Conservation (phyloP, 2,888 invertebrate species). For the Pandemis cinnamomeana region DNA sequence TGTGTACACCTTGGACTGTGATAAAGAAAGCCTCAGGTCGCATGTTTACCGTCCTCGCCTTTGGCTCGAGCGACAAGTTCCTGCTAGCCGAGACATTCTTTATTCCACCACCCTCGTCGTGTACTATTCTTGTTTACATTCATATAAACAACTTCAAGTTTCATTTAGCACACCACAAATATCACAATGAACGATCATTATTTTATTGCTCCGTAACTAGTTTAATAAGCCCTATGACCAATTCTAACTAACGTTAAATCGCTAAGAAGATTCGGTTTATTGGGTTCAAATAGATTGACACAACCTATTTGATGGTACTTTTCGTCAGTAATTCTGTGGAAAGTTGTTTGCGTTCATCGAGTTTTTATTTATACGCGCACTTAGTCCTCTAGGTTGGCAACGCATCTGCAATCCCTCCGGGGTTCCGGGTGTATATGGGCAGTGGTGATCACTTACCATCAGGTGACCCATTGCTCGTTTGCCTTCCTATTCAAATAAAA, state of each 20-base stretch:
- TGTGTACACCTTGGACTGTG: too few relatives aligned
- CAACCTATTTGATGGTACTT: constrained; percentile 27
- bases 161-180: not conserved
- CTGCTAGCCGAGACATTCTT: too few relatives aligned
- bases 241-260: constrained; percentile 46
- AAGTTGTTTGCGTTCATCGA: not conserved
- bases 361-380: not conserved
- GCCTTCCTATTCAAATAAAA: too few relatives aligned
- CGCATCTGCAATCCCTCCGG: too few relatives aligned
- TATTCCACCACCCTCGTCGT: too few relatives aligned
- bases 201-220: constrained; percentile 21
- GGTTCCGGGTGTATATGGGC: too few relatives aligned
- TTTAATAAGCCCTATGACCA: constrained; percentile 34
- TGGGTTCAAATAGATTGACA: constrained; percentile 51
- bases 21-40: too few relatives aligned
- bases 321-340: constrained; percentile 7
- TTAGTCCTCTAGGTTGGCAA: too few relatives aligned
- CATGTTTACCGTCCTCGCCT: too few relatives aligned
- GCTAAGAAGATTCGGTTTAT: constrained; percentile 46
- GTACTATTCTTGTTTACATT: not conserved
- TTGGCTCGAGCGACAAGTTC: too few relatives aligned
- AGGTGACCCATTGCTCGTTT: too few relatives aligned
- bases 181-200: constrained; percentile 9
- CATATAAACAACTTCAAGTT: not conserved
- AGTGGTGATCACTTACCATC: too few relatives aligned